phyloP scores from a whole-genome alignment of 2,113 vertebrate genomes.

The Otolemur garnettii region DNA sequence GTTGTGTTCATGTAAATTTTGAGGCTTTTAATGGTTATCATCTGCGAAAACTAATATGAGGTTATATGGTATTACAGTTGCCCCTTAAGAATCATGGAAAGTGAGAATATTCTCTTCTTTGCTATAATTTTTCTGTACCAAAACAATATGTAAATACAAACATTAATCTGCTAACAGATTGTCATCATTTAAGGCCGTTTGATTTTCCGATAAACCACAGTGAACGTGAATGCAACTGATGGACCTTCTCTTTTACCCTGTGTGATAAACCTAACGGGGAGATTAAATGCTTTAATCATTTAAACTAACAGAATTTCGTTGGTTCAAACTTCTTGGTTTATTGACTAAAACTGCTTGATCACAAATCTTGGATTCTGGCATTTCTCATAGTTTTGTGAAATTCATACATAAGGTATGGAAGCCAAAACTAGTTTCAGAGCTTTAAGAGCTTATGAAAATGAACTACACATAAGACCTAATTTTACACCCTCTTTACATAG shows the following conservation, averaged over 20 bases:
- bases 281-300: conserved; percentile 19
- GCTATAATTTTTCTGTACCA: not conserved
- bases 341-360: conserved; percentile 1
- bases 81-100: not conserved
- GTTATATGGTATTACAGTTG: not conserved
- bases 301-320: not conserved
- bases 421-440: not conserved
- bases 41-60: not conserved
- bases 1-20: not conserved
- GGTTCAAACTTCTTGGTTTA: not conserved
- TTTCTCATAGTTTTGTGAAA: not conserved
- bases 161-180: conserved; percentile 16
- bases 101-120: not conserved
- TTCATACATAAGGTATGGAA: conserved; percentile 18
- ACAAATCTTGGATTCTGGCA: not conserved
- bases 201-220: not conserved
- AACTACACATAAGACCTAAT: not conserved
- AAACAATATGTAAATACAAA: not conserved
- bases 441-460: conserved; percentile 1
- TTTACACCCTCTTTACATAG: not conserved
- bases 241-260: not conserved
- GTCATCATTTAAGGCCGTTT: not conserved
- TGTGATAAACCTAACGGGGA: not conserved
- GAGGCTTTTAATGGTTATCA: not conserved
- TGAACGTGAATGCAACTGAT: not conserved